Conservation (phyloP, 1,140 invertebrate genomes). For the Drosophila insularis region DNA sequence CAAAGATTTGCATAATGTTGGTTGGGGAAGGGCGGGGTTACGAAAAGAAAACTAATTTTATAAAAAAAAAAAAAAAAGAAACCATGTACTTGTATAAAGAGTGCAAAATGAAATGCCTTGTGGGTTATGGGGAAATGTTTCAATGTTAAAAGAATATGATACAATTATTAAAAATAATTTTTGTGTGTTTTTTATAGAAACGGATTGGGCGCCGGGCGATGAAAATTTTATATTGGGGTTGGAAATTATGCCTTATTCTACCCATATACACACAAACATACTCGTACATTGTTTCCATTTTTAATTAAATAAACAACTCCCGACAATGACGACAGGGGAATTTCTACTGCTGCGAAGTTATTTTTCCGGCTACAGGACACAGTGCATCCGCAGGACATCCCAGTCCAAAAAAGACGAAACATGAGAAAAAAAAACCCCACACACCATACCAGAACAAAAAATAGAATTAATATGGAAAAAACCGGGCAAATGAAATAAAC, state of each 20-base stretch:
- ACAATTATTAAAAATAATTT: slow-evolving; percentile 28
- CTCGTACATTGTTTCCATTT: slow-evolving; percentile 56
- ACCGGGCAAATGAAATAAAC: slow-evolving; percentile 32
- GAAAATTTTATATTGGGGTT: neutral
- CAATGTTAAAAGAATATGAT: slow-evolving; percentile 28
- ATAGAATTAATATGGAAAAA: slow-evolving; percentile 40
- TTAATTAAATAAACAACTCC: slow-evolving; percentile 64
- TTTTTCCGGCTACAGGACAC: slow-evolving; percentile 59
- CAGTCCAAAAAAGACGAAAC: slow-evolving; percentile 3
- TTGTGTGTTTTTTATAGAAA: slow-evolving; percentile 12
- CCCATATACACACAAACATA: slow-evolving; percentile 10
- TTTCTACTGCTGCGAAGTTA: slow-evolving; percentile 46
- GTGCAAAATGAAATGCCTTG: neutral
- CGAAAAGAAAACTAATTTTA: slow-evolving; percentile 26
- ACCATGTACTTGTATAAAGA: too few species aligned
- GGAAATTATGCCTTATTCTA: neutral
- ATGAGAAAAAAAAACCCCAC: neutral
- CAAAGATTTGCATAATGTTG: slow-evolving; percentile 52
- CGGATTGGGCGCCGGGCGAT: neutral
- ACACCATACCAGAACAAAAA: slow-evolving; percentile 12
- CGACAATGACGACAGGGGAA: slow-evolving; percentile 41
- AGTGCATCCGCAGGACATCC: slow-evolving; percentile 48
- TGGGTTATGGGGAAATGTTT: slow-evolving; percentile 24
- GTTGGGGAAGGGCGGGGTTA: too few species aligned
- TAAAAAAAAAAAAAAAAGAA: neutral